Evolutionary conservation across 2,888 invertebrate species (phyloP).

Genomic region (Apodemia zela): DNA sequence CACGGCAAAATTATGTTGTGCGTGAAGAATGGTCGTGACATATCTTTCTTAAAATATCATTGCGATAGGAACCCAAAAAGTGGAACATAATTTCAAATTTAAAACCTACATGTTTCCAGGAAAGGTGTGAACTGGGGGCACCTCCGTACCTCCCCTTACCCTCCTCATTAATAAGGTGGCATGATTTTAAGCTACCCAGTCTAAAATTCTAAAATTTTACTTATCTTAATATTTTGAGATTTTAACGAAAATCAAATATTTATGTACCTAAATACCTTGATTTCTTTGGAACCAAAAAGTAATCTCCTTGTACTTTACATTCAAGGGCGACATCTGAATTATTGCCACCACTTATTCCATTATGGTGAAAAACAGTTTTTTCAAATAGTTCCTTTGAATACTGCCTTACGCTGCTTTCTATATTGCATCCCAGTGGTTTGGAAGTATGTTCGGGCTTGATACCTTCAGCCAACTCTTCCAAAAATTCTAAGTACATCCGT

Average conservation of each 20-base stretch:
- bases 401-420: slow-evolving; percentile 50
- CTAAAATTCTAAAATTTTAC: too few relatives aligned
- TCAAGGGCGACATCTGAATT: slow-evolving; percentile 67
- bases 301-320: slow-evolving; percentile 61
- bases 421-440: slow-evolving; percentile 42
- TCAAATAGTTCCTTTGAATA: slow-evolving; percentile 52
- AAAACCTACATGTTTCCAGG: too few relatives aligned
- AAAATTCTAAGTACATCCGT: slow-evolving; percentile 42
- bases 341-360: slow-evolving; percentile 78
- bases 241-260: neutral
- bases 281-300: slow-evolving; percentile 84
- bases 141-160: too few relatives aligned
- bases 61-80: too few relatives aligned
- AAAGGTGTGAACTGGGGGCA: too few relatives aligned
- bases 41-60: too few relatives aligned
- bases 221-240: neutral
- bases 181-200: too few relatives aligned
- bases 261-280: slow-evolving; percentile 69
- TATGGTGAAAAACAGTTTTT: slow-evolving; percentile 46
- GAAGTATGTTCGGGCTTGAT: slow-evolving; percentile 37
- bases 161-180: too few relatives aligned
- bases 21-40: too few relatives aligned
- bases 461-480: slow-evolving; percentile 33
- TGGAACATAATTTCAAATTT: too few relatives aligned
- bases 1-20: too few relatives aligned